Base-by-base conservation (phyloP, 2,113 vertebrate species). In the Dipodomys spectabilis region DNA sequence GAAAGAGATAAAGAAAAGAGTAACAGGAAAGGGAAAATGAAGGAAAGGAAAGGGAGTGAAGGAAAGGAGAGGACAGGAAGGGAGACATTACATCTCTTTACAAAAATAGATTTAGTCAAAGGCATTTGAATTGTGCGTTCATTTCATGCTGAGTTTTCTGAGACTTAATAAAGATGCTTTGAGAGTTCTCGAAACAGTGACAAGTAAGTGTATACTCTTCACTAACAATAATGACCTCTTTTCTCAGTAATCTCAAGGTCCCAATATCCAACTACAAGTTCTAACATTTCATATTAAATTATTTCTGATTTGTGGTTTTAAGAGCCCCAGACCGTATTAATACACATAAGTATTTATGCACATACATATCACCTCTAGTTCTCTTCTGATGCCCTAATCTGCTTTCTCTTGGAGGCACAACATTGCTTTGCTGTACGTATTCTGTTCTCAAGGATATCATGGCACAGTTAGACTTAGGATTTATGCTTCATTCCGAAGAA, bases 401-500 rank as follows among this genome's bases (percentile, higher is more conserved):
- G 0, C 78, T 74, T 82, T 82, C 81, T 92, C 20, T 53, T 57
- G 3, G 64, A 30, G 28, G 28, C 75, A 4, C 45, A 73, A 35
- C 67, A 44, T 64, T 71, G 22, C 35, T 45, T 89, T 62, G 65
- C 60, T 91, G 65, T 84, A 89, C 49, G 82, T 82, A 27, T 74
- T 93, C 75, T 45, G 57, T 73, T 30, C 35, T 2, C 86, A 44
- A 23, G 60, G 35, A n/a, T 71, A 32, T 67, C 35, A 0, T 65
- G 10, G 88, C 49, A 2, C 20, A 13, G 62, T 92, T 74, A 64
- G 28, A 53, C 86, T 71, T 30, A 44, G 75, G 27, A 69, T 62
- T 35, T 60, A 7, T 53, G 13, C 79, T 95, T 95, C 11, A 0
- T 90, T 96, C 87, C 83, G 65, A 83, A 65, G 68, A 85, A 65